These are phyloP conservation scores for Platyura marginata DNA, from an alignment of 1,140 invertebrate genomes.

Conservation along the genomic window DNA sequence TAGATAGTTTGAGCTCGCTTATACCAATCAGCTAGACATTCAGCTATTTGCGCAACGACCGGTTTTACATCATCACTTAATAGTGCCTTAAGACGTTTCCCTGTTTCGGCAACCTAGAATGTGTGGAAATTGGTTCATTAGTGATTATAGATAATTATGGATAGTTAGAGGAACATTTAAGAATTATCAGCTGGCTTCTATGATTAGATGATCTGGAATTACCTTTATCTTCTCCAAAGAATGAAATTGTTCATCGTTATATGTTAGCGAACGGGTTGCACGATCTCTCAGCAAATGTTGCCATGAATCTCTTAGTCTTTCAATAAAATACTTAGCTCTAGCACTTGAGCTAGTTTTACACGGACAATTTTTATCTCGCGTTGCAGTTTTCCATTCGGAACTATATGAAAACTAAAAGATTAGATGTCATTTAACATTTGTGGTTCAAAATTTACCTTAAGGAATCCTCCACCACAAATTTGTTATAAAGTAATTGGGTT, in stretches of 20 bases:
- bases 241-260: slow-evolving; percentile 89
- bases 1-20: slow-evolving; percentile 61
- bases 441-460: slow-evolving; percentile 11
- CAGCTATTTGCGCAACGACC: slow-evolving; percentile 43
- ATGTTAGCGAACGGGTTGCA: slow-evolving; percentile 63
- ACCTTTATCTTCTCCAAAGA: slow-evolving; percentile 65
- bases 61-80: slow-evolving; percentile 43
- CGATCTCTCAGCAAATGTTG: slow-evolving; percentile 75
- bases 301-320: slow-evolving; percentile 73
- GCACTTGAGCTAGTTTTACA: slow-evolving; percentile 42
- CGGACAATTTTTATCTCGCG: slow-evolving; percentile 44
- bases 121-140: neutral
- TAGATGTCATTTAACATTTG: neutral
- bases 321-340: slow-evolving; percentile 53
- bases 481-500: slow-evolving; percentile 19
- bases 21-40: slow-evolving; percentile 62
- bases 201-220: neutral
- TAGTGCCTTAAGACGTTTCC: slow-evolving; percentile 40
- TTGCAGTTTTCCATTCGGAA: slow-evolving; percentile 54
- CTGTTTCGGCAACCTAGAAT: slow-evolving; percentile 35
- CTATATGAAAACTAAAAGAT: slow-evolving; percentile 6
- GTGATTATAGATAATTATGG: neutral
- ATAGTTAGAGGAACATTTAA: neutral
- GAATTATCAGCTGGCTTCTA: neutral
- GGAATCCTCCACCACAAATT: slow-evolving; percentile 18